phyloP scores from a whole-genome alignment of 2,888 invertebrate species.

The Emmelina monodactyla region DNA sequence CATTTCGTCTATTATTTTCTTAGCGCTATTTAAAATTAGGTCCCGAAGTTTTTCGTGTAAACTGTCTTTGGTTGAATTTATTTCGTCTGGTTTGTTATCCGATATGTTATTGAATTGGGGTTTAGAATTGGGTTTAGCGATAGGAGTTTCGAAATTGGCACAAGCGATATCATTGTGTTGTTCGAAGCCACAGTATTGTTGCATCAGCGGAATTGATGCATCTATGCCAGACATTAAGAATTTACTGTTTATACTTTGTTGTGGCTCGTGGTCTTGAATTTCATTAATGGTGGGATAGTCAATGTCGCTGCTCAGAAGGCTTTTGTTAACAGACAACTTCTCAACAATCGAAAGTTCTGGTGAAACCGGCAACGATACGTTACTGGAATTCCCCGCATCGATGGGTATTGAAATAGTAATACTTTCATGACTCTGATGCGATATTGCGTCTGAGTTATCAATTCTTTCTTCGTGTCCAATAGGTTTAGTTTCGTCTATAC shows the following conservation, averaged over 20 bases:
- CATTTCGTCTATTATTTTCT: constrained; percentile 24
- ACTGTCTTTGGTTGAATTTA: constrained; percentile 29
- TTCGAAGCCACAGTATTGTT: constrained; percentile 30
- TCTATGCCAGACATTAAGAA: constrained; percentile 31
- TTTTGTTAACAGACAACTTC: constrained; percentile 38
- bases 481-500: constrained; percentile 22
- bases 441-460: too few species aligned
- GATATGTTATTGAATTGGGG: too few species aligned
- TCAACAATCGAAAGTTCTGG: constrained; percentile 53
- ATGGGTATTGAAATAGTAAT: not conserved
- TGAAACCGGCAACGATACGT: constrained; percentile 38
- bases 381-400: constrained; percentile 32
- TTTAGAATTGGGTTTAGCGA: constrained; percentile 19
- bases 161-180: not conserved
- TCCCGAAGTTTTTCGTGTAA: constrained; percentile 34
- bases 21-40: constrained; percentile 42
- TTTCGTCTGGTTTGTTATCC: too few species aligned
- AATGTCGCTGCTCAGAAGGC: constrained; percentile 20
- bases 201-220: constrained; percentile 40
- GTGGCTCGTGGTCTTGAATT: constrained; percentile 19
- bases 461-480: constrained; percentile 26
- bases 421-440: not conserved
- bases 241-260: constrained; percentile 19
- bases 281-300: constrained; percentile 27
- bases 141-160: too few species aligned